Evolutionary conservation across 37 sponge, comb jelly and placozoan species (phyloP).

Genomic region (Lycopodina hypogea): DNA sequence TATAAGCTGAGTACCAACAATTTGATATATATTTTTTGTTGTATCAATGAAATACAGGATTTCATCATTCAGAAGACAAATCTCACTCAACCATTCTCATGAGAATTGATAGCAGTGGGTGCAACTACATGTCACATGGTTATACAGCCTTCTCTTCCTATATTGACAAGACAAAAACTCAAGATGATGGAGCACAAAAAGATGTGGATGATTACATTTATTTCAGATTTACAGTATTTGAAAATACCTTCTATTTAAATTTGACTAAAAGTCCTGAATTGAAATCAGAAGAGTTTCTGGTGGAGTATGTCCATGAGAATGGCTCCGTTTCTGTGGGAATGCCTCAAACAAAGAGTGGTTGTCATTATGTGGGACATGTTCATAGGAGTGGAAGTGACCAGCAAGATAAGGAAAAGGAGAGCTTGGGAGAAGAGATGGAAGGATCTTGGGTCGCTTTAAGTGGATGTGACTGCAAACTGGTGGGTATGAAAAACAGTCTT

Average conservation of each 20-base stretch:
- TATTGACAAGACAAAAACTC: too few relatives aligned
- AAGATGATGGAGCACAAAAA: too few relatives aligned
- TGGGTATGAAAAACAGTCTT: not conserved
- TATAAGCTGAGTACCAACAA: too few relatives aligned
- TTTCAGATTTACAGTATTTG: slow-evolving; percentile 25
- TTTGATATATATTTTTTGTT: too few relatives aligned
- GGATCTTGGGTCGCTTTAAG: not conserved
- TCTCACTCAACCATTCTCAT: too few relatives aligned
- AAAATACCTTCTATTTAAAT: slow-evolving; percentile 11
- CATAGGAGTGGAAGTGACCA: not conserved
- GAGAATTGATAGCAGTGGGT: too few relatives aligned
- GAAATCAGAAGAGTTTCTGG: not conserved
- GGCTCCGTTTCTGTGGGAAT: not conserved
- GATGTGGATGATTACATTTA: not conserved
- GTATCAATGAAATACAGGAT: too few relatives aligned
- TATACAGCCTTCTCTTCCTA: too few relatives aligned
- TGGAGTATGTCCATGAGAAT: slow-evolving; percentile 22
- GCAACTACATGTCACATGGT: too few relatives aligned
- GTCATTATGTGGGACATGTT: slow-evolving; percentile 1
- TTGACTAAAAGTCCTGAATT: slow-evolving; percentile 5
- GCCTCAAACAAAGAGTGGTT: not conserved
- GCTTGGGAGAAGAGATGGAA: not conserved
- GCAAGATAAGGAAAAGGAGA: not conserved
- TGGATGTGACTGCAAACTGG: not conserved
- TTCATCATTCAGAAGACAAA: too few relatives aligned